Conservation (phyloP, 2,113 vertebrate species). For the Promerops cafer region DNA sequence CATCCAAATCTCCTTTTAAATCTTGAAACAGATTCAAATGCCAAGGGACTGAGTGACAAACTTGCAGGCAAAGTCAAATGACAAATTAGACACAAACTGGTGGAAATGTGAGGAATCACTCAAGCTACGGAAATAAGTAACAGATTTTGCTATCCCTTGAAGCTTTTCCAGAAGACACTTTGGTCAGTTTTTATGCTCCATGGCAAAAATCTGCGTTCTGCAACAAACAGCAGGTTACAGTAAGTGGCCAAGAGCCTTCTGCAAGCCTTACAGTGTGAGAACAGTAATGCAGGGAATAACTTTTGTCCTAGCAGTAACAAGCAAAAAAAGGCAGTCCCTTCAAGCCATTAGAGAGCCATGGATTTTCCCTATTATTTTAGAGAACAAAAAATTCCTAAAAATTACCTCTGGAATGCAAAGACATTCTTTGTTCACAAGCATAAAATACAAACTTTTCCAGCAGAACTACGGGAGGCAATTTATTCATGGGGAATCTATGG, state of each 20-base stretch:
- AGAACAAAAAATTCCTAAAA: conserved; percentile 12
- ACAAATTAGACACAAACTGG: neutral
- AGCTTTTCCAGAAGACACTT: neutral
- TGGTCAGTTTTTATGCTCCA: neutral
- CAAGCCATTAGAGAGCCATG: neutral
- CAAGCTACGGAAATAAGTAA: neutral
- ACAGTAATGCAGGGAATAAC: neutral
- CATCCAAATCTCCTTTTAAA: neutral
- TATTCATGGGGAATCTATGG: conserved; percentile 18
- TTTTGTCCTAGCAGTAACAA: neutral
- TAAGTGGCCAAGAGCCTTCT: neutral
- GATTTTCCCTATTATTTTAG: neutral
- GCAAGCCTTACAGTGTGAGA: neutral
- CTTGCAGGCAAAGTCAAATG: neutral
- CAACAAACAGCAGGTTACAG: neutral
- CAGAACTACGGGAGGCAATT: conserved; percentile 22
- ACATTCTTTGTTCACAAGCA: neutral
- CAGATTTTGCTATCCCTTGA: neutral
- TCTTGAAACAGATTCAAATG: neutral
- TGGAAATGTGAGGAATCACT: neutral
- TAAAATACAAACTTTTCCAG: neutral
- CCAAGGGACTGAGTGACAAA: neutral
- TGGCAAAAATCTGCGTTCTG: neutral
- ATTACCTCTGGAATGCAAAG: conserved; percentile 11
- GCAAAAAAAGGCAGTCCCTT: neutral